A percentile compares a stretch with the other conserved stretches of the same genome.
Evolutionary conservation across 37 sponge, comb jelly and placozoan species (phyloP).

Genomic region (Oscarella lobularis): DNA sequence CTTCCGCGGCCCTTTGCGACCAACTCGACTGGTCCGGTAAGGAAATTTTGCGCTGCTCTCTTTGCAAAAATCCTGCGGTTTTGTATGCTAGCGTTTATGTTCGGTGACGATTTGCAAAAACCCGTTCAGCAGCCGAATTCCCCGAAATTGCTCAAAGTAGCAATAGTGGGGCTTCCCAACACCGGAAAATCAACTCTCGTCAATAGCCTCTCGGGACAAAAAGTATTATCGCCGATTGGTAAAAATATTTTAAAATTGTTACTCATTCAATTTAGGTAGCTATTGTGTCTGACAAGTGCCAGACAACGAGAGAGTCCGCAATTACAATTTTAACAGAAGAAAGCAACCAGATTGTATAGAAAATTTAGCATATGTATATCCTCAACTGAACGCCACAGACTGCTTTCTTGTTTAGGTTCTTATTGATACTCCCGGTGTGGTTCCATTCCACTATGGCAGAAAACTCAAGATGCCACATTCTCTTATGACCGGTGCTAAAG

Average conservation of each 20-base stretch:
- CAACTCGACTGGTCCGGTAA: too few relatives aligned
- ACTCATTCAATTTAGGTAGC: neutral
- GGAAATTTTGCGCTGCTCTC: too few relatives aligned
- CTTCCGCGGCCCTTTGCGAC: constrained; percentile 5
- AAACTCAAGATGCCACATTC: constrained; percentile 38
- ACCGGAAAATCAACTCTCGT: constrained; percentile 71
- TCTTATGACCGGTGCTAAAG: constrained; percentile 35
- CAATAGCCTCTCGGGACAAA: constrained; percentile 53
- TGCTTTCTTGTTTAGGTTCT: constrained; percentile 28
- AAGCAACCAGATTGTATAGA: neutral
- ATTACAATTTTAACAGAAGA: neutral
- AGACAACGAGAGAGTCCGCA: neutral
- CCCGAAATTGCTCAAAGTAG: constrained; percentile 34
- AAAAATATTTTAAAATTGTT: too few relatives aligned
- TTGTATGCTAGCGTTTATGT: too few relatives aligned
- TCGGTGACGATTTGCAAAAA: too few relatives aligned
- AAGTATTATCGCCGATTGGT: too few relatives aligned
- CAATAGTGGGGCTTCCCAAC: constrained; percentile 59
- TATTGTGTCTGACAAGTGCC: neutral
- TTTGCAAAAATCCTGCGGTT: too few relatives aligned
- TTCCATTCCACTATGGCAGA: constrained; percentile 35
- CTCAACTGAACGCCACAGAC: neutral
- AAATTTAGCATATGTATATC: too few relatives aligned
- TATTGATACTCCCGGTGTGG: constrained; percentile 60
- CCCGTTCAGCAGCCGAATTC: constrained; percentile 2